Evolutionary conservation across 2,113 vertebrate species (phyloP), one percentile per base, ranked within the genome.

Genomic region (Stegostoma tigrinum): DNA sequence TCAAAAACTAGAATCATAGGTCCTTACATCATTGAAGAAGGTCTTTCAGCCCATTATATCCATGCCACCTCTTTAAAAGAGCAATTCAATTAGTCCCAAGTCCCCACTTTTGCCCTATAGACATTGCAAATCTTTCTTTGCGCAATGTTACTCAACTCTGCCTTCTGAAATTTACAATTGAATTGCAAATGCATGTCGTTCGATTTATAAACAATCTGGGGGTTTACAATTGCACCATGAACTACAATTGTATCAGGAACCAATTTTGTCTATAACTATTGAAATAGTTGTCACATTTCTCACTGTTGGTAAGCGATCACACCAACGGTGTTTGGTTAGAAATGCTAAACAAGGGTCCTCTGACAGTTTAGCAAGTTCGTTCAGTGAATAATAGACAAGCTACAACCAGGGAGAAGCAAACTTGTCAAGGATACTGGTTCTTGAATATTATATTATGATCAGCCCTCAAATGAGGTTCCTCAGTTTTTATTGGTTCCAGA

Each of bases 361-460:
- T 80, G 78, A 83, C n/a, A 17, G 78, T 83, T 83, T n/a, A 83
- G n/a, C 78, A 83, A 83, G 78, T 83, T 83, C n/a, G 38, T 83
- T 15, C n/a, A 42, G 78, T 42, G 15, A 83, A 38, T 83, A 83
- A n/a, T 75, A 75, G 30, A 75, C 72, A 19, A 38, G 34, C 78
- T 38, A 83, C 75, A 38, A 38, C 78, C 38, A 42, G n/a, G n/a
- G n/a, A 83, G 78, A 38, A 83, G 78, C 78, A 83, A 83, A 42
- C 0, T 38, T 0, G 12, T 38, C 78, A 42, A 83, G 78, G 78
- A 5, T 83, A 38, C 3, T 1, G 17, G 12, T 83, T 83, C 78
- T 38, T 42, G 78, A 83, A 17, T 15, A 38, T 80, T 80, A 38
- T n/a, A 3, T 17, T 19, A 38, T 83, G 78, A 38, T n/a, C 55